phyloP scores from a whole-genome alignment of 2,888 invertebrate species.

The Ectemnius lituratus region DNA sequence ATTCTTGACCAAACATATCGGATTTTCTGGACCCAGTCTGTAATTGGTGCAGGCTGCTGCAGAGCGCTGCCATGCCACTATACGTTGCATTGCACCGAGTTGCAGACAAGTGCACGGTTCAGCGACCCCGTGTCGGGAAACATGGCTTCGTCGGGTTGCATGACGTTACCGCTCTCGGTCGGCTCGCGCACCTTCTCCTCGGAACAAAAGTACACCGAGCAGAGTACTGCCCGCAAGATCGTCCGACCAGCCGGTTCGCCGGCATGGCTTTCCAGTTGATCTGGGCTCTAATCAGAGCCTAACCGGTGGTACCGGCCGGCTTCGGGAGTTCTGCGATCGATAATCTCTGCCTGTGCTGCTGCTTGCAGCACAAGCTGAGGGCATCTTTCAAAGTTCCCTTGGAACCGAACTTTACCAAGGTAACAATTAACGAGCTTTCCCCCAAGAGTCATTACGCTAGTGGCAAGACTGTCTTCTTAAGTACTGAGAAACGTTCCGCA shows the following conservation, averaged over 20 bases:
- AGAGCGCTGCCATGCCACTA: slow-evolving; percentile 58
- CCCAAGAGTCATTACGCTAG: too few relatives aligned
- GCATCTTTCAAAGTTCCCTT: neutral
- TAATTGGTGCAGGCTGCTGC: slow-evolving; percentile 54
- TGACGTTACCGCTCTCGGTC: slow-evolving; percentile 56
- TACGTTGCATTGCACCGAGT: slow-evolving; percentile 55
- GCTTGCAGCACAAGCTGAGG: neutral
- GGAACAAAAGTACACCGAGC: slow-evolving; percentile 34
- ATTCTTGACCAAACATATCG: too few relatives aligned
- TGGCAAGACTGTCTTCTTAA: too few relatives aligned
- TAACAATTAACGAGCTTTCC: neutral
- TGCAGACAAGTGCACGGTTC: slow-evolving; percentile 68
- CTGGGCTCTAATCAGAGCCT: neutral
- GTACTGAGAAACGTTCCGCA: too few relatives aligned
- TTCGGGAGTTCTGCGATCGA: slow-evolving; percentile 10
- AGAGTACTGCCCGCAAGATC: slow-evolving; percentile 19
- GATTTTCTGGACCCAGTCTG: slow-evolving; percentile 57
- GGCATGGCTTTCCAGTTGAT: neutral
- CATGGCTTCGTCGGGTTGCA: slow-evolving; percentile 52
- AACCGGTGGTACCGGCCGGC: neutral
- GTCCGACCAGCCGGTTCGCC: slow-evolving; percentile 4
- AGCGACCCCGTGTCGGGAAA: slow-evolving; percentile 66
- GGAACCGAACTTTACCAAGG: neutral
- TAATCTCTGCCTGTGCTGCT: slow-evolving; percentile 2
- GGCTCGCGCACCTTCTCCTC: slow-evolving; percentile 39